Percentiles rank a stretch among this genome's conserved stretches.
Conservation (phyloP, 2,797 vertebrate species). For the Gymnopithys bicolor region DNA sequence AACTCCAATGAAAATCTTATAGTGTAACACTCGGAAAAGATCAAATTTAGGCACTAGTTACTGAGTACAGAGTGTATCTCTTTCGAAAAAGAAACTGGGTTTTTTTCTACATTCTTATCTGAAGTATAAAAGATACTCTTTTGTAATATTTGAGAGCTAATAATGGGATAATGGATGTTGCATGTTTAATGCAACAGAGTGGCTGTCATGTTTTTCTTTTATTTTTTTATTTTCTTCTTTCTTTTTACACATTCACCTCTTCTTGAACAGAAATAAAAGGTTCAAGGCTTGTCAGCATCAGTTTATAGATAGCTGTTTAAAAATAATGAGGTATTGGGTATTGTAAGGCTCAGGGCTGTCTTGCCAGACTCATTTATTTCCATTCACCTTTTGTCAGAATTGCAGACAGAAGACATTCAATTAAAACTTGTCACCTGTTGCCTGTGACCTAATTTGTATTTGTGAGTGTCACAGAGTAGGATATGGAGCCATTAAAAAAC, state of each 20-base stretch:
- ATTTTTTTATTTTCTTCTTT: background rate
- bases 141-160: slow-evolving; percentile 33
- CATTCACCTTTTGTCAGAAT: slow-evolving; percentile 84
- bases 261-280: slow-evolving; percentile 82
- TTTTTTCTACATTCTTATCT: slow-evolving; percentile 41
- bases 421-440: slow-evolving; percentile 84
- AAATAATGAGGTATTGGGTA: slow-evolving; percentile 86
- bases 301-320: slow-evolving; percentile 87
- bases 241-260: slow-evolving; percentile 64
- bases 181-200: slow-evolving; percentile 69
- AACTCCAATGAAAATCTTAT: background rate
- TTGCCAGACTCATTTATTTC: slow-evolving; percentile 84
- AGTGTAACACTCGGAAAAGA: background rate
- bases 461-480: slow-evolving; percentile 69
- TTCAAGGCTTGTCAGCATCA: slow-evolving; percentile 83
- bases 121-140: slow-evolving; percentile 1
- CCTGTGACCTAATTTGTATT: slow-evolving; percentile 79
- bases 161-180: slow-evolving; percentile 52
- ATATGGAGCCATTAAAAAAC: slow-evolving; percentile 29
- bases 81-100: background rate
- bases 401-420: slow-evolving; percentile 83
- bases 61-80: background rate
- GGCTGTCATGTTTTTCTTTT: slow-evolving; percentile 26
- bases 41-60: background rate
- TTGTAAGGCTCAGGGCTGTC: slow-evolving; percentile 83